These are phyloP conservation scores for Tenualosa ilisha DNA, from an alignment of 2,797 vertebrate species.

Conservation along the genomic window DNA sequence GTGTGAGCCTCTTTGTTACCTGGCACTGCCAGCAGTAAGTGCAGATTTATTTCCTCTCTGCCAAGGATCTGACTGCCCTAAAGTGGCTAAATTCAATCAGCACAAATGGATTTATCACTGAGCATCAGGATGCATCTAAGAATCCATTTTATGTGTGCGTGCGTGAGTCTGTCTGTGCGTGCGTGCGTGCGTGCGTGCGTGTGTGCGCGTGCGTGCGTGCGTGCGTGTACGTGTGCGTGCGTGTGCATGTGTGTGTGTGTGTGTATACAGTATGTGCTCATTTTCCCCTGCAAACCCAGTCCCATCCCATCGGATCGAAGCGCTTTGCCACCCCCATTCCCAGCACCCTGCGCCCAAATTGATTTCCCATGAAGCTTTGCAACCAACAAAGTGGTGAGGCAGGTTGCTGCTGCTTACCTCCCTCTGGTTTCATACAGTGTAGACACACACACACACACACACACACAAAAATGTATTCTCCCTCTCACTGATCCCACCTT, in stretches of 20 bases:
- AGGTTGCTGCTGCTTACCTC: background rate
- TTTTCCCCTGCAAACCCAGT: constrained; percentile 25
- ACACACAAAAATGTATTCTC: background rate
- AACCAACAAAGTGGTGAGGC: background rate
- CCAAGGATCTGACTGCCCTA: constrained; percentile 11
- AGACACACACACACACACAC: background rate
- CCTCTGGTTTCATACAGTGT: background rate
- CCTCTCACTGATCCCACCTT: background rate
- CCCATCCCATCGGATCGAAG: constrained; percentile 23
- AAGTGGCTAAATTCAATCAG: background rate
- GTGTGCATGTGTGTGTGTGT: background rate
- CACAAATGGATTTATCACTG: background rate
- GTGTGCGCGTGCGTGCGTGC: background rate
- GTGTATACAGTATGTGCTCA: background rate
- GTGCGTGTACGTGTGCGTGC: background rate
- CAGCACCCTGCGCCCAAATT: background rate
- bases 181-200: background rate
- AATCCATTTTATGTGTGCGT: background rate
- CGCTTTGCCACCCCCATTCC: background rate
- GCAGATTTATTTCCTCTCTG: background rate
- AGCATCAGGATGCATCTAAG: background rate
- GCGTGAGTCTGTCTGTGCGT: background rate
- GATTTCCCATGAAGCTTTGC: constrained; percentile 25
- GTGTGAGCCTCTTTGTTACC: background rate
- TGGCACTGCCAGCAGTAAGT: background rate